Percentiles rank a stretch among this genome's conserved stretches.
Evolutionary conservation across 2,113 vertebrate genomes (phyloP).

Genomic region (Aix galericulata): DNA sequence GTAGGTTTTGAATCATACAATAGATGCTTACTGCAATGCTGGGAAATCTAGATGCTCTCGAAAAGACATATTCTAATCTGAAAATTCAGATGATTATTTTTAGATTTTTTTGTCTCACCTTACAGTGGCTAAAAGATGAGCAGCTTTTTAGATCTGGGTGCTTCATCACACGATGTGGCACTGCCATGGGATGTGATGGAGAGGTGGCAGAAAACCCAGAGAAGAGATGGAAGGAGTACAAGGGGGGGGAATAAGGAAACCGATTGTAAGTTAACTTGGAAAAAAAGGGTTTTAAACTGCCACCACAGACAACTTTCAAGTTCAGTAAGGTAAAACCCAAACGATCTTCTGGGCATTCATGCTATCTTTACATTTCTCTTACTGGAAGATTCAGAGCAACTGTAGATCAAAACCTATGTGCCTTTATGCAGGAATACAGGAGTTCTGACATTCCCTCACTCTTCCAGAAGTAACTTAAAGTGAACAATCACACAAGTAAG

Average conservation of each 20-base stretch:
- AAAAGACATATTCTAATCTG: background rate
- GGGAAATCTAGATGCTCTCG: background rate
- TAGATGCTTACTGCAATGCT: background rate
- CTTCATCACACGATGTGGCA: background rate
- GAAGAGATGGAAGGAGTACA: background rate
- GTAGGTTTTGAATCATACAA: background rate
- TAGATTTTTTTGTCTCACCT: background rate
- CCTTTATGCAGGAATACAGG: background rate
- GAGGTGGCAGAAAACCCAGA: background rate
- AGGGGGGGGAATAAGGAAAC: background rate
- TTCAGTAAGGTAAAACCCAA: background rate
- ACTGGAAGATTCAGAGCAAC: background rate
- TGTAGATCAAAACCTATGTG: background rate
- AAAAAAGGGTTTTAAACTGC: background rate
- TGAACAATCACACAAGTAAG: background rate
- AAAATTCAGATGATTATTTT: background rate
- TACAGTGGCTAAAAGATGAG: background rate
- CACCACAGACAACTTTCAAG: background rate
- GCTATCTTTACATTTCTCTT: background rate
- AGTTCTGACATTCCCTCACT: background rate
- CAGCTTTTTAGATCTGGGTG: fast-evolving
- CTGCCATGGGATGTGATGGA: background rate
- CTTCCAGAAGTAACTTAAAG: background rate
- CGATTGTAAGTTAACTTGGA: background rate
- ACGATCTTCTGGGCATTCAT: fast-evolving